phyloP scores from a whole-genome alignment of 2,797 vertebrate species.

The Leuciscus waleckii region DNA sequence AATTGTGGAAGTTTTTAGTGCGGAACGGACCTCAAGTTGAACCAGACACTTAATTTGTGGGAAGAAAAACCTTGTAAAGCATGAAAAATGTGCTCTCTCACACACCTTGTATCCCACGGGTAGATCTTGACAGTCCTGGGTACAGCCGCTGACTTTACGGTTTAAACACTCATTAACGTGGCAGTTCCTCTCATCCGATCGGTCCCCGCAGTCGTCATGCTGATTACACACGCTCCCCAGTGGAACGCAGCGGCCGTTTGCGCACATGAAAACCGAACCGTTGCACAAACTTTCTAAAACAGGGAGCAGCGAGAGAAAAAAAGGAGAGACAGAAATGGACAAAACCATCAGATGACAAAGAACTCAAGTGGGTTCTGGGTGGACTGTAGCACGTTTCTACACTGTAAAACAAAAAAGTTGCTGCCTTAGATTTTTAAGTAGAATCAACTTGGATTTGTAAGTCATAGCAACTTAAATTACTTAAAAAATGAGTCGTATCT shows the following conservation, averaged over 20 bases:
- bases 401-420: too few relatives aligned
- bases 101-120: slow-evolving; percentile 94
- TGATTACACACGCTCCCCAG: slow-evolving; percentile 85
- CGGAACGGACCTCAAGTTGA: neutral
- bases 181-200: slow-evolving; percentile 93
- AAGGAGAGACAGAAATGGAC: slow-evolving; percentile 8
- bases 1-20: neutral
- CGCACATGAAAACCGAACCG: slow-evolving; percentile 87
- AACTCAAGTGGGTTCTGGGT: neutral
- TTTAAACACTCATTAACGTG: slow-evolving; percentile 95
- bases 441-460: too few relatives aligned
- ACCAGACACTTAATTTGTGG: neutral
- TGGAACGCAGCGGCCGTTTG: slow-evolving; percentile 93
- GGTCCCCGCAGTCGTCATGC: slow-evolving; percentile 91
- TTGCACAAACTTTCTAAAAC: slow-evolving; percentile 85
- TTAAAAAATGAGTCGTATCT: too few relatives aligned
- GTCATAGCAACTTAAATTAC: too few relatives aligned
- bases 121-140: slow-evolving; percentile 96
- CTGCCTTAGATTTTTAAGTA: too few relatives aligned
- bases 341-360: neutral
- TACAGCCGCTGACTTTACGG: slow-evolving; percentile 91
- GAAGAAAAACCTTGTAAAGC: neutral
- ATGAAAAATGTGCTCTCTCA: neutral
- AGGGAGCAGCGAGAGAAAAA: slow-evolving; percentile 37
- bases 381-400: neutral